Evolutionary conservation across 1,140 invertebrate species (phyloP), one percentile per base, ranked within the genome.

Genomic region (Drosophila murphyi): DNA sequence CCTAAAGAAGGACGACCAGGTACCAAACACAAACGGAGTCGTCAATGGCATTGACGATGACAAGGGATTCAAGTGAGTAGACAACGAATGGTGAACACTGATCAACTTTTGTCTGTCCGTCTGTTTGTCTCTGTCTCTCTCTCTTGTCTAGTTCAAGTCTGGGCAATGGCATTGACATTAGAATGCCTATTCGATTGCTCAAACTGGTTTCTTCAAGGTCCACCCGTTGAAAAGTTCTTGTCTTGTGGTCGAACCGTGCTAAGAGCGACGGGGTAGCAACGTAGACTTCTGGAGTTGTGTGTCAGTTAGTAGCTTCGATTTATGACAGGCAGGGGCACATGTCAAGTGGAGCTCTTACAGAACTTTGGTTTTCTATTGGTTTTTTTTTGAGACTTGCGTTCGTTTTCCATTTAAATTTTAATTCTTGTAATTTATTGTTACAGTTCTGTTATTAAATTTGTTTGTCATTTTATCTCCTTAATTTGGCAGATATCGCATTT

Each of bases 11-110:
- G 95, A 96, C 77, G 93, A 95, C 69, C 95, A 95, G 90, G 95
- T 95, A 43, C 95, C 96, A 76, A 95, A 96, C 88, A 95, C 96
- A 91, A 98, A 98, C 93, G 98, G 97, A 55, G 94, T 97, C 71
- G 94, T 95, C 41, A 94, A 94, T 91, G 94, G 94, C 79, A 93
- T 95, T 68, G 97, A 98, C 80, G 98, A 98, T 85, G 97, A 97
- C 82, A 97, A 97, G 94, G 96, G 95, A 70, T 98, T 97, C 93
- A 97, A 98, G 97, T 98, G 92, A 96, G 97, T 96, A 52, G 28
- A 45, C 28, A 31, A 43, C 47, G 51, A 39, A 51, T 74, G 41
- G 20, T 20, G 20, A 20, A 20, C 20, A 52, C 59, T 73, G 68
- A 59, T 71, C 68, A 61, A 85, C 35, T 56, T 51, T 57, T 20